These are phyloP conservation scores for Stegodyphus dumicola DNA, from an alignment of 1,140 invertebrate species.

Conservation along the genomic window DNA sequence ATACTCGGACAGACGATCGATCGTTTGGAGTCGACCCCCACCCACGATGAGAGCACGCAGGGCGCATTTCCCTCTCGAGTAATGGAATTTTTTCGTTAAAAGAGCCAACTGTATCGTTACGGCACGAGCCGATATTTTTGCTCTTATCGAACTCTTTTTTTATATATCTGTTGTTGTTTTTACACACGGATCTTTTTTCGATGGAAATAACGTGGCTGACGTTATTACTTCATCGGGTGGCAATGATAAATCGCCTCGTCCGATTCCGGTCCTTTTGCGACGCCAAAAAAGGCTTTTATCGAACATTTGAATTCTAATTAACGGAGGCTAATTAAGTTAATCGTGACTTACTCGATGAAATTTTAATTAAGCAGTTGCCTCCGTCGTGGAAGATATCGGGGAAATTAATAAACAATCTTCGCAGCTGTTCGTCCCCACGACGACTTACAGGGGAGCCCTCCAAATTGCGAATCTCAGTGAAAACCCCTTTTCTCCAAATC, in stretches of 20 bases:
- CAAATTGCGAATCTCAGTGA: neutral
- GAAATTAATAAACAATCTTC: conserved; percentile 56
- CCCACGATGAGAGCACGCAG: neutral
- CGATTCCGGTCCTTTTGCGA: neutral
- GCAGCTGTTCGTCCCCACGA: conserved; percentile 46
- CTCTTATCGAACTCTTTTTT: conserved; percentile 6
- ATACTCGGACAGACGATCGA: neutral
- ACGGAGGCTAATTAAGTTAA: conserved; percentile 59
- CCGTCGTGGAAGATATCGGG: conserved; percentile 41
- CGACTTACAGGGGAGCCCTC: conserved; percentile 12
- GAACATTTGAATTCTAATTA: conserved; percentile 55
- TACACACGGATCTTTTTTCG: neutral
- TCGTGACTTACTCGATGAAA: conserved; percentile 62
- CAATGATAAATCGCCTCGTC: conserved; percentile 11
- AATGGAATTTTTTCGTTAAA: conserved; percentile 34
- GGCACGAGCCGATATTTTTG: conserved; percentile 2
- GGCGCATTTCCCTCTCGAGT: conserved; percentile 5
- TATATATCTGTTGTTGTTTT: neutral
- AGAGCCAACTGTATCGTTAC: conserved; percentile 27
- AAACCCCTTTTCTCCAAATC: neutral
- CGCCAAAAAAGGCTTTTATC: conserved; percentile 46
- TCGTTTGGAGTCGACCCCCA: conserved; percentile 1
- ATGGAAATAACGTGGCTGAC: neutral
- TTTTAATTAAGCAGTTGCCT: conserved; percentile 60
- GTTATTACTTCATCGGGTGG: conserved; percentile 38